A percentile compares a stretch with the other conserved stretches of the same genome.
Conservation (phyloP, 1,140 invertebrate genomes). For the Panulirus ornatus region DNA sequence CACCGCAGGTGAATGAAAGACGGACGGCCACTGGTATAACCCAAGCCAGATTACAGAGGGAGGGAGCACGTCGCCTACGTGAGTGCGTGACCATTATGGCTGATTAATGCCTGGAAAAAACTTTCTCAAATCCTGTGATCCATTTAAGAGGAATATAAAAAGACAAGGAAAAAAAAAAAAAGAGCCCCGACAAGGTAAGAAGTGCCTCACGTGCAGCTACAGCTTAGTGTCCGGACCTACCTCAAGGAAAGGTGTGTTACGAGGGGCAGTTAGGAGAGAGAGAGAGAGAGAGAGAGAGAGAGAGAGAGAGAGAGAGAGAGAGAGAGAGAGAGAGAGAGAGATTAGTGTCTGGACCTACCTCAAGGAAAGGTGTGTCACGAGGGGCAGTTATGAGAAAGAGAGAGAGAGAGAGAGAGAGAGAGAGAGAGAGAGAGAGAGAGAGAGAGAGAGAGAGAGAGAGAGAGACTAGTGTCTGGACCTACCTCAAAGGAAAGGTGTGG, state of each 20-base stretch:
- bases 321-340: background rate
- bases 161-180: background rate
- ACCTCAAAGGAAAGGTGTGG: no score
- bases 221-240: background rate
- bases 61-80: no score
- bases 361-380: background rate
- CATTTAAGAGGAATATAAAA: background rate
- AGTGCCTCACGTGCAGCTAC: background rate
- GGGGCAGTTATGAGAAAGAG: background rate
- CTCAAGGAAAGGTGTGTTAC: background rate
- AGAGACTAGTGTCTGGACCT: no score
- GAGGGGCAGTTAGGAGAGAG: background rate
- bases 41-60: no score
- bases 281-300: background rate
- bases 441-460: background rate
- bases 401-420: slow-evolving; percentile 47
- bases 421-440: slow-evolving; percentile 16
- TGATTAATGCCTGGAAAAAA: no score
- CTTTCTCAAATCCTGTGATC: no score
- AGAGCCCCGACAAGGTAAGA: background rate
- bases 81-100: no score
- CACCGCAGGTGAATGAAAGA: no score
- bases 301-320: background rate
- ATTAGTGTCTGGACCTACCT: background rate
- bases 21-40: no score